Evolutionary conservation across 2,888 invertebrate genomes (phyloP).

Genomic region (Seira ritae): DNA sequence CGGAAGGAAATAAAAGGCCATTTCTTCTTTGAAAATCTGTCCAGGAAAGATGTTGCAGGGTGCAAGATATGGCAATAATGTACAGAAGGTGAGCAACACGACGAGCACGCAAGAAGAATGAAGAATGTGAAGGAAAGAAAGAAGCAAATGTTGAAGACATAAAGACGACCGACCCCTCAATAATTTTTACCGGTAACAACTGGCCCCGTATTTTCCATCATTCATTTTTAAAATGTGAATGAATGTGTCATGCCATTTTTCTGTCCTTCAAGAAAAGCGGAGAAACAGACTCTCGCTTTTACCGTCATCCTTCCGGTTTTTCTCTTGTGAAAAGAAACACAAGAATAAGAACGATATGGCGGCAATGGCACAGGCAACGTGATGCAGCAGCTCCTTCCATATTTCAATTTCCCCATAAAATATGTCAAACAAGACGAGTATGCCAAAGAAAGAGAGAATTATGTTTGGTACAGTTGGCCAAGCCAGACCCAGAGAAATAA

Average conservation of each 20-base stretch:
- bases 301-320: constrained; percentile 6
- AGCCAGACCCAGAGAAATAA: not conserved
- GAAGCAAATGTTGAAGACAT: not conserved
- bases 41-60: constrained; percentile 54
- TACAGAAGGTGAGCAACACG: not conserved
- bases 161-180: not conserved
- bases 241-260: constrained; percentile 1
- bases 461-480: constrained; percentile 44
- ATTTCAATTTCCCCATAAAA: not conserved
- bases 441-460: constrained; percentile 33
- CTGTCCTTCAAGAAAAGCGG: constrained; percentile 8
- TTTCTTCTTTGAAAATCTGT: constrained; percentile 14
- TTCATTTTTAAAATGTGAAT: constrained; percentile 42
- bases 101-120: constrained; percentile 12
- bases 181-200: constrained; percentile 41
- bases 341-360: no score
- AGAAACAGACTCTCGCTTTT: constrained; percentile 7
- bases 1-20: not conserved
- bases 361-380: not conserved
- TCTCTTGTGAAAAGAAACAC: not conserved
- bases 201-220: constrained; percentile 53
- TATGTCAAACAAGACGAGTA: not conserved
- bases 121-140: constrained; percentile 10
- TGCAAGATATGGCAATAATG: not conserved
- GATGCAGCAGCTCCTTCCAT: not conserved